Base-by-base conservation (phyloP, 2,797 vertebrate species). In the Mormyrus hasselquistii region DNA sequence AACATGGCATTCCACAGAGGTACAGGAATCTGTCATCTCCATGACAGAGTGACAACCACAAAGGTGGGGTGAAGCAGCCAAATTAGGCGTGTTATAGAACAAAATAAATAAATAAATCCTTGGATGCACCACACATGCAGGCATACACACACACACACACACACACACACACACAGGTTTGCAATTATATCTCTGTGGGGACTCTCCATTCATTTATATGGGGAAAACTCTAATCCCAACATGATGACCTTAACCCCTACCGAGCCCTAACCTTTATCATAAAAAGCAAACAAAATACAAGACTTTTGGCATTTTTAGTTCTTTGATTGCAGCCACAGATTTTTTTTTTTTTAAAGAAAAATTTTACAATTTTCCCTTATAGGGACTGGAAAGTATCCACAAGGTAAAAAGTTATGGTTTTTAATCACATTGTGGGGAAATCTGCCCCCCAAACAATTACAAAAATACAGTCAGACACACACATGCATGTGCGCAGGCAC, bases 81-180 rank as follows among this genome's bases (percentile, higher is more conserved):
- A 52, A 79, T 12, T n/a, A 69, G 29, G 87, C 22, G 76, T 90
- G 87, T 55, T 62, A 62, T 44, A 88, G 29, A 73, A 16, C 29
- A 50, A 85, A 38, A 38, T 4, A 86, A 22, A 25, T 69, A 57
- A 22, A 38, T 47, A 69, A 59, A 47, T 47, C 29, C 9, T 38
- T 38, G 34, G 19, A 41, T 41, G 44, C 76, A 88, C 69, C 52
- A 44, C 69, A 88, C n/a, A 9, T n/a, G 5, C n/a, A 9, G 19
- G 5, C 19, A 3, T 2, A 3, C 19, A 0, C 14, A 19, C 16
- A 2, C 55, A 57, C 55, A n/a, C 55, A 6, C 53, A 55, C 10
- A 12, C 50, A 53, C 14, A 62, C 59, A 62, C 25, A 34, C 62
- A 34, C 25, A 69, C 22, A 12, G 29, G 12, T 69, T 69, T 69